Evolutionary conservation across 2,797 vertebrate species (phyloP).

Genomic region (Pelochelys cantorii): DNA sequence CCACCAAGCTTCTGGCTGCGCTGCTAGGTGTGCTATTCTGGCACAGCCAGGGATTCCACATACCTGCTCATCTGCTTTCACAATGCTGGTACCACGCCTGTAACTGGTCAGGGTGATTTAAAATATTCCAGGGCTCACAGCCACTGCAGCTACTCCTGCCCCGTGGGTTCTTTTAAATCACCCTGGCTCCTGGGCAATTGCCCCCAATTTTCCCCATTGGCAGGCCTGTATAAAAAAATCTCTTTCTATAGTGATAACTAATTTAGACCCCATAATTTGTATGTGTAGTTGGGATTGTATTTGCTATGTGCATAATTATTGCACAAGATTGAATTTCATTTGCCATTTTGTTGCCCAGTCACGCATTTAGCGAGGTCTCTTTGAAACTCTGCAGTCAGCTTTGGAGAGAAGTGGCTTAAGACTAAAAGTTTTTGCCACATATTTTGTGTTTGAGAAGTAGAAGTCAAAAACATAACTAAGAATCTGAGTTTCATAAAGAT

Average conservation of each 20-base stretch:
- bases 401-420: background rate
- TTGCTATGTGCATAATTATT: background rate
- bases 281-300: background rate
- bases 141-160: no score
- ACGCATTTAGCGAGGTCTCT: background rate
- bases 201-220: no score
- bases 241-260: background rate
- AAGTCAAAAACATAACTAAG: background rate
- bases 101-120: no score
- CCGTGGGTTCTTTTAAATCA: no score
- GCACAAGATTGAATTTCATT: background rate
- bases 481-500: background rate
- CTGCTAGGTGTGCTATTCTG: no score
- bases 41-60: no score
- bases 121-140: no score
- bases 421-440: background rate
- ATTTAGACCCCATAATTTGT: background rate
- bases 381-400: background rate
- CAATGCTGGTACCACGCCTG: no score
- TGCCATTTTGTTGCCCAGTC: background rate
- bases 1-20: no score
- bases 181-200: no score
- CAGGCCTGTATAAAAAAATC: background rate
- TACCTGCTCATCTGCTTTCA: no score
- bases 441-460: constrained; percentile 12